phyloP scores from a whole-genome alignment of 2,113 vertebrate species.

The Sinocyclocheilus rhinocerous region DNA sequence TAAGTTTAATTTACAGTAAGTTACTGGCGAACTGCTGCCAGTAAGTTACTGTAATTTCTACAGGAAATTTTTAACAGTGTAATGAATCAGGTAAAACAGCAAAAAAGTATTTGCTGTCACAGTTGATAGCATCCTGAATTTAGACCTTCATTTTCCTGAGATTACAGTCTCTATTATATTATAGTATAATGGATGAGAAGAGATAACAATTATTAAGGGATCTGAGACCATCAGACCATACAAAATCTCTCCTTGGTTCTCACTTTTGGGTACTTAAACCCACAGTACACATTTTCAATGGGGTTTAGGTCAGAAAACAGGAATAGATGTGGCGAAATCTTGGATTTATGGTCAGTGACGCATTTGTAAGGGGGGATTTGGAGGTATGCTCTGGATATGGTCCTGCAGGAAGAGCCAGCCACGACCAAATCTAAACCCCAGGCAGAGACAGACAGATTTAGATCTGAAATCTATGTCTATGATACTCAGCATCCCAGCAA shows the following conservation, averaged over 20 bases:
- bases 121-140: background rate
- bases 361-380: background rate
- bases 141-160: background rate
- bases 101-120: background rate
- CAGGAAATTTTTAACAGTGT: no score
- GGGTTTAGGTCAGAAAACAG: background rate
- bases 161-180: constrained; percentile 3
- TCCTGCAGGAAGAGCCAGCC: background rate
- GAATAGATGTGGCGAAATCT: background rate
- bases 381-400: constrained; percentile 6
- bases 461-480: constrained; percentile 27
- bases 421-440: background rate
- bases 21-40: no score
- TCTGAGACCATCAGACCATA: background rate
- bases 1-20: no score
- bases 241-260: background rate
- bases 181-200: constrained; percentile 22
- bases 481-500: background rate
- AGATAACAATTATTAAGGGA: background rate
- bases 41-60: no score
- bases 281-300: background rate
- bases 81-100: constrained; percentile 8
- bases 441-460: background rate
- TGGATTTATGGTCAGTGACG: background rate
- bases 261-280: background rate